Conservation (phyloP, 2,113 vertebrate genomes). For the Vombatus ursinus region DNA sequence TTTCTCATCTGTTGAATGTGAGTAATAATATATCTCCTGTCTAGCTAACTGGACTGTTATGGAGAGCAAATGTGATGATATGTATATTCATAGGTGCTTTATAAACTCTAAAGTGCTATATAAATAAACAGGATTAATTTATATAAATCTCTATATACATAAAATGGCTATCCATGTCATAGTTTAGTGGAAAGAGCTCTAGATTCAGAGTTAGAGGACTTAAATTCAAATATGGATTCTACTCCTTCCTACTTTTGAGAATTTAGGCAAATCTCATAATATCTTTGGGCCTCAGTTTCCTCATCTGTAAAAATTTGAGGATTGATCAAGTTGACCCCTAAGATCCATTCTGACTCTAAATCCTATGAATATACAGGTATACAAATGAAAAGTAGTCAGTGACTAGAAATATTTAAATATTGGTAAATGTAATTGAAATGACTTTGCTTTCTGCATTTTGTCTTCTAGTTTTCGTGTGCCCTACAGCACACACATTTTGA, state of each 20-base stretch:
- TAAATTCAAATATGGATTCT: neutral
- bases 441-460: neutral
- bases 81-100: neutral
- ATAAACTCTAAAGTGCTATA: neutral
- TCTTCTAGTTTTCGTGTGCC: neutral
- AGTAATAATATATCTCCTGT: neutral
- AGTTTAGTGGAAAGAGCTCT: neutral
- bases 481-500: neutral
- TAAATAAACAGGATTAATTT: neutral
- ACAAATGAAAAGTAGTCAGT: neutral
- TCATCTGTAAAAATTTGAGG: neutral
- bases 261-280: neutral
- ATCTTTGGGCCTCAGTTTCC: neutral
- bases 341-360: neutral
- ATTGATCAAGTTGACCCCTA: neutral
- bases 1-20: constrained; percentile 31
- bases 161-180: neutral
- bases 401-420: neutral
- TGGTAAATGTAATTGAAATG: neutral
- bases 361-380: too few relatives aligned
- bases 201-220: neutral
- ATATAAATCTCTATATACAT: too few relatives aligned
- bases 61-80: constrained; percentile 1
- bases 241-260: neutral
- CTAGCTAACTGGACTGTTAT: neutral